Percentiles rank a stretch among this genome's conserved stretches.
These are phyloP conservation scores for Spea hammondii DNA, from an alignment of 2,797 vertebrate genomes.

Conservation along the genomic window DNA sequence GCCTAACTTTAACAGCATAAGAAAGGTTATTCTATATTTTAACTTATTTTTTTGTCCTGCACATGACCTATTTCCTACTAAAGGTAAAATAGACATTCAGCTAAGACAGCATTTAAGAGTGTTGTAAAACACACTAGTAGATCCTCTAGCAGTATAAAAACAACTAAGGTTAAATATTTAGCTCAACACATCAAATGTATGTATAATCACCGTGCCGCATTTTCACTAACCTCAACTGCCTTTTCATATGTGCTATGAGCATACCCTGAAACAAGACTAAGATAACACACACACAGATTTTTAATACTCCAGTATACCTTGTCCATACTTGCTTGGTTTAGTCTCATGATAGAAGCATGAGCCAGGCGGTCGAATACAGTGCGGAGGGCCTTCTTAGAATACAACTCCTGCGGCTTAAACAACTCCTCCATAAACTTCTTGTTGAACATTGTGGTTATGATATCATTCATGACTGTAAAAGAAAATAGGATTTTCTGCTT, in stretches of 20 bases:
- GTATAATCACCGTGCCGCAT: too few species aligned
- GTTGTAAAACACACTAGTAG: too few species aligned
- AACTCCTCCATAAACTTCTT: conserved; percentile 94
- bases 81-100: too few species aligned
- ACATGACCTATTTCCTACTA: too few species aligned
- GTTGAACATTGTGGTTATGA: conserved; percentile 97
- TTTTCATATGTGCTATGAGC: too few species aligned
- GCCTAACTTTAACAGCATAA: too few species aligned
- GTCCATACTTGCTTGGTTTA: conserved; percentile 98
- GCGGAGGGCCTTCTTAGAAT: conserved; percentile 93
- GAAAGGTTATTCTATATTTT: too few species aligned
- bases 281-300: background rate
- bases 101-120: too few species aligned
- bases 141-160: too few species aligned
- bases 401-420: conserved; percentile 96
- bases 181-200: background rate
- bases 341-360: conserved; percentile 96
- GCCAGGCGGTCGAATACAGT: conserved; percentile 93
- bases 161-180: background rate
- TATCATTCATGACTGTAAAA: conserved; percentile 95
- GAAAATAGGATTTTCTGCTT: conserved; percentile 4
- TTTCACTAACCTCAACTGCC: too few species aligned
- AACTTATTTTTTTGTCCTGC: too few species aligned
- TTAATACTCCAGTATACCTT: conserved; percentile 71
- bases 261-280: too few species aligned